Evolutionary conservation across 1,140 invertebrate species (phyloP).

Genomic region (Diuraphis noxia): DNA sequence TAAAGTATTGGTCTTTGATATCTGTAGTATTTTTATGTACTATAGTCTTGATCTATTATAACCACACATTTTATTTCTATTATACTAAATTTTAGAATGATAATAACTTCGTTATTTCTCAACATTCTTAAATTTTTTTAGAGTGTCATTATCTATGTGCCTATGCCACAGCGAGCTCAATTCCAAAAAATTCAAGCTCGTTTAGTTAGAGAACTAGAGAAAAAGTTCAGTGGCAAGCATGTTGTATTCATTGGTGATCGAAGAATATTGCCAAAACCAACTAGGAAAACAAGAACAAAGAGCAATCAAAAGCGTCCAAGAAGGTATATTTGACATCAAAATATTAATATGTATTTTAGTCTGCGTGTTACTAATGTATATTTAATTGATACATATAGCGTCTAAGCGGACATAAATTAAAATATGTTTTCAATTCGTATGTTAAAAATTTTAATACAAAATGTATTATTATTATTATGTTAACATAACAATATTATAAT

Average conservation of each 20-base stretch:
- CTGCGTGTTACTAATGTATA: constrained; percentile 51
- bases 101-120: neutral
- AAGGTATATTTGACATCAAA: constrained; percentile 62
- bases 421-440: neutral
- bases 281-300: constrained; percentile 89
- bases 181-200: constrained; percentile 98
- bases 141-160: constrained; percentile 94
- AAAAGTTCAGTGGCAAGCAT: constrained; percentile 99
- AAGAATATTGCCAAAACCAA: constrained; percentile 97
- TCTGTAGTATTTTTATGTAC: neutral
- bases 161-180: constrained; percentile 93
- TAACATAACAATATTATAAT: neutral
- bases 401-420: constrained; percentile 44
- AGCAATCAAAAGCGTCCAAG: constrained; percentile 98
- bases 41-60: neutral
- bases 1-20: constrained; percentile 13
- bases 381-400: constrained; percentile 25
- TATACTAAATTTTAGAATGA: neutral
- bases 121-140: neutral
- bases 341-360: neutral
- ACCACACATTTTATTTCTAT: neutral
- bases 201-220: constrained; percentile 95
- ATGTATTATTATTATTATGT: constrained; percentile 14
- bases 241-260: constrained; percentile 98
- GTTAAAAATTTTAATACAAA: neutral